Base-by-base conservation (phyloP, 1,140 invertebrate species). In the Saccostrea glomerata region DNA sequence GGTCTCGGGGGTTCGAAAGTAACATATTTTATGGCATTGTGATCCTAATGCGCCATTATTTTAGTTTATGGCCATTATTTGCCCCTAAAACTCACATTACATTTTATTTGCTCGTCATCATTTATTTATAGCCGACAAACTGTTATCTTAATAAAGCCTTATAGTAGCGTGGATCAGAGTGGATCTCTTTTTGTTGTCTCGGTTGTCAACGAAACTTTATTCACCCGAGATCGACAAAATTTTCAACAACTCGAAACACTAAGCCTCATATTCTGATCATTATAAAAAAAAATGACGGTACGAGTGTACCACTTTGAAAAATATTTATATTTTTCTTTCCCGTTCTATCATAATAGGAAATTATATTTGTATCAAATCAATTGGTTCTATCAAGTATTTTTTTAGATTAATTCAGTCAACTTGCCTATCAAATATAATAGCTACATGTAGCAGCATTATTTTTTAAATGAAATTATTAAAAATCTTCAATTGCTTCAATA, bases 41-140 rank as follows among this genome's bases (percentile, higher is more conserved):
- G 70, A 77, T 77, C 70, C 70, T 77, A 77, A 77, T 77, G 70
- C 70, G 70, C 70, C 70, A 77, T 77, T 77, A 77, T 77, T 77
- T 77, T 77, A 77, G 70, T 77, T 77, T 77, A 77, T 77, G 70
- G 70, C 70, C 70, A 77, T 77, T 77, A 77, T 77, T 77, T 77
- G 70, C 70, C 70, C 70, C 70, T 77, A 77, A 77, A 77, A 77
- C 70, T 77, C 70, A 30, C 70, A 77, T 77, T 77, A 77, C 70
- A 77, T 77, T 77, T 77, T 77, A 77, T 77, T 77, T 30, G 25
- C 70, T 77, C 70, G 70, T 77, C 70, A 77, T 77, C 30, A 77
- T 77, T 77, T 77, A 77, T 77, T 77, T 77, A 77, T 77, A 77
- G 70, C 70, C 70, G 70, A 77, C 70, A 77, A 77, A 77, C 70